Evolutionary conservation across 2,888 invertebrate species (phyloP).

Genomic region (Odontocolon sp.): DNA sequence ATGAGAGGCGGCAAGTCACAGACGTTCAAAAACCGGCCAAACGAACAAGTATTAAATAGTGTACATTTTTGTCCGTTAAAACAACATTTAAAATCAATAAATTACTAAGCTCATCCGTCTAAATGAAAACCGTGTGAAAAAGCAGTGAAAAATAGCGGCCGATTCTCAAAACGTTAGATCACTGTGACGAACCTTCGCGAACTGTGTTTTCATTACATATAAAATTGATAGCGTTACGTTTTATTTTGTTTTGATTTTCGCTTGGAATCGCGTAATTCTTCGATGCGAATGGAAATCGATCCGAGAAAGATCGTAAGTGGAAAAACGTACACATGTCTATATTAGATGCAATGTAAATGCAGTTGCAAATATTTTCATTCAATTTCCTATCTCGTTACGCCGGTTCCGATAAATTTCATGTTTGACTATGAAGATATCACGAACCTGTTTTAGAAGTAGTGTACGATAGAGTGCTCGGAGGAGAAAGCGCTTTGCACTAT

Average conservation of each 20-base stretch:
- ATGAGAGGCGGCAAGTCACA: conserved; percentile 67
- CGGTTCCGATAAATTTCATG: conserved; percentile 56
- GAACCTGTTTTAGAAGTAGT: conserved; percentile 59
- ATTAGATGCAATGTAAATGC: conserved; percentile 68
- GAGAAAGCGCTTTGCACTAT: conserved; percentile 54
- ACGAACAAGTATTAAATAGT: conserved; percentile 46
- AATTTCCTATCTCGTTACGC: conserved; percentile 53
- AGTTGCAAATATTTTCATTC: conserved; percentile 52
- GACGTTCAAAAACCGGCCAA: conserved; percentile 71
- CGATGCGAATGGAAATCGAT: not conserved
- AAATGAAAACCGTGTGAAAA: conserved; percentile 52
- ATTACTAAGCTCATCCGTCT: conserved; percentile 65
- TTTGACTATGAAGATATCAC: conserved; percentile 64
- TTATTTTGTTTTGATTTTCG: not conserved
- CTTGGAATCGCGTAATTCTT: not conserved
- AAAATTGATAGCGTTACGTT: conserved; percentile 57
- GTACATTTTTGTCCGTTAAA: conserved; percentile 44
- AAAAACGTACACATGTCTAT: conserved; percentile 44
- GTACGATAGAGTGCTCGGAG: conserved; percentile 49
- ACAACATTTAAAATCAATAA: conserved; percentile 63
- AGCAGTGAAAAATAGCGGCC: conserved; percentile 61
- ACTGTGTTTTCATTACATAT: conserved; percentile 68
- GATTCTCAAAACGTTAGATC: conserved; percentile 67
- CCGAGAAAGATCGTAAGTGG: not conserved
- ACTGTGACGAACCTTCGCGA: conserved; percentile 64